phyloP scores from a whole-genome alignment of 2,113 vertebrate species.

The Motacilla tschutschensis region DNA sequence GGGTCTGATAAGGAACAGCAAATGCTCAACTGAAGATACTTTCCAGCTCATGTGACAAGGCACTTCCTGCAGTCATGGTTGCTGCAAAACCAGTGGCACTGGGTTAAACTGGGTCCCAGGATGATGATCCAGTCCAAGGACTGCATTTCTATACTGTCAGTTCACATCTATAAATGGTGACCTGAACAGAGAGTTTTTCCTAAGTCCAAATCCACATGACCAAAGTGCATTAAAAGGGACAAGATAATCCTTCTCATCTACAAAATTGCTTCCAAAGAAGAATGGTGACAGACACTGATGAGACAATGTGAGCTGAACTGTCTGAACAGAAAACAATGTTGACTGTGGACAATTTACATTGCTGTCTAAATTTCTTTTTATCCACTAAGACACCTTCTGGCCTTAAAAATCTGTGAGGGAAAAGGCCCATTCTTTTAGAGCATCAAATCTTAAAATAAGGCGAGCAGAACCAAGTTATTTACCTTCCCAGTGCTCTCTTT shows the following conservation, averaged over 20 bases:
- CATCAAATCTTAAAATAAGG: neutral
- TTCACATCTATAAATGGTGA: neutral
- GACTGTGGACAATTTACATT: neutral
- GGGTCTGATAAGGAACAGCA: neutral
- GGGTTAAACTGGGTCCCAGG: neutral
- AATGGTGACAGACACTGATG: neutral
- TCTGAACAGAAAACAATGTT: neutral
- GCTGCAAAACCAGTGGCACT: neutral
- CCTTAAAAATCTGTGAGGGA: neutral
- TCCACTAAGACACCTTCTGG: neutral
- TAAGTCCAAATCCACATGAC: neutral
- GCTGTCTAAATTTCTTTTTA: neutral
- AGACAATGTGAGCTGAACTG: neutral
- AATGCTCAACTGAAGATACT: neutral
- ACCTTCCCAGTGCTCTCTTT: neutral
- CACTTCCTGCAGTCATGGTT: neutral
- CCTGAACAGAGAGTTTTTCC: neutral
- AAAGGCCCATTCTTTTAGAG: neutral
- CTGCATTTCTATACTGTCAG: neutral
- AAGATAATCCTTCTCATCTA: neutral
- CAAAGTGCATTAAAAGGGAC: neutral
- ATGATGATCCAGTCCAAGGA: neutral
- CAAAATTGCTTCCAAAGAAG: neutral
- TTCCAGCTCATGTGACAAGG: neutral
- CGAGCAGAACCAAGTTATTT: neutral